These are phyloP conservation scores for Erethizon dorsatum DNA, from an alignment of 2,797 vertebrate genomes.

Conservation along the genomic window DNA sequence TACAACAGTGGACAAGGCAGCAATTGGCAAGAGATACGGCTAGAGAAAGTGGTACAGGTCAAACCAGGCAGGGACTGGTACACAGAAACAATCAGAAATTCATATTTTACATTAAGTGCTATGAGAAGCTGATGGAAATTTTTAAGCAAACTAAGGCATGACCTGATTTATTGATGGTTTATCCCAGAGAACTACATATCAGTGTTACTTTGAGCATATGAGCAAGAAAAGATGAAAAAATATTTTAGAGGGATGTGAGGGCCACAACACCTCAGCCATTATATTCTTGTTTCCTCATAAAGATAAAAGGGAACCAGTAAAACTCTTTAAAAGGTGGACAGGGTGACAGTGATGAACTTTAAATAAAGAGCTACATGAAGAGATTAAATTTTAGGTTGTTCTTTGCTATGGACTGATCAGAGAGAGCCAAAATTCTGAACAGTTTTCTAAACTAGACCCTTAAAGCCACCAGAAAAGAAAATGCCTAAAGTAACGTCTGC, in stretches of 20 bases:
- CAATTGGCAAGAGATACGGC: neutral
- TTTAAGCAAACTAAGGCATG: neutral
- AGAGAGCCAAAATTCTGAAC: neutral
- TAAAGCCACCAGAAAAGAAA: neutral
- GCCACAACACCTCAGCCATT: neutral
- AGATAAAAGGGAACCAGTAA: neutral
- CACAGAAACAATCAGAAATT: neutral
- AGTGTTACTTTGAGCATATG: neutral
- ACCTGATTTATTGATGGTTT: neutral
- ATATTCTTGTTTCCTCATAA: neutral
- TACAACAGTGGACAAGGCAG: neutral
- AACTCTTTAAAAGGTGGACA: neutral
- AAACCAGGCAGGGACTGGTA: neutral
- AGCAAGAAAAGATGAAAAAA: neutral
- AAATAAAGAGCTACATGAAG: neutral
- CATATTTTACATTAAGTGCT: neutral
- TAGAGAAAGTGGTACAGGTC: neutral
- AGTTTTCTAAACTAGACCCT: neutral
- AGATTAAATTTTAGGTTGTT: neutral
- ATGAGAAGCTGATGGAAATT: neutral
- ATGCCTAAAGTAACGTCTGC: neutral
- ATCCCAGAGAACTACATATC: neutral
- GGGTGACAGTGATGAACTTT: neutral
- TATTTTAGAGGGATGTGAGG: neutral
- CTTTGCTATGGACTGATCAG: neutral